Conservation (phyloP, 64 coral and sea anemone genomes). For the Trachythela sp. region DNA sequence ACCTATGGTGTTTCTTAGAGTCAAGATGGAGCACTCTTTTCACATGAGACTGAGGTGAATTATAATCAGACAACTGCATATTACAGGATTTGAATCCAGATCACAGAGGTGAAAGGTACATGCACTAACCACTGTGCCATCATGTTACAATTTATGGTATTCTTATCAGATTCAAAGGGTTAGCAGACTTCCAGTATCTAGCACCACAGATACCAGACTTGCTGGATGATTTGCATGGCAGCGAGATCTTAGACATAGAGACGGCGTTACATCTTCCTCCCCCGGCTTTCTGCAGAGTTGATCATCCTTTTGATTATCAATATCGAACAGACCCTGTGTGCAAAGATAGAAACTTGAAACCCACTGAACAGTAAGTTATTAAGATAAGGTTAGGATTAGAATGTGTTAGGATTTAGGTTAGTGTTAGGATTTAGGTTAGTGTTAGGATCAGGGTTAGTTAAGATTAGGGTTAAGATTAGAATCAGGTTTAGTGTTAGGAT, state of each 20-base stretch:
- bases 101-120: too few relatives aligned
- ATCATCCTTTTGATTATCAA: constrained; percentile 63
- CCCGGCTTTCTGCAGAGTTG: constrained; percentile 71
- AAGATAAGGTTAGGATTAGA: constrained; percentile 34
- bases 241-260: constrained; percentile 52
- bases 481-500: too few relatives aligned
- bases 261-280: constrained; percentile 62
- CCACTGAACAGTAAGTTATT: constrained; percentile 26
- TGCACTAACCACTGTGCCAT: neutral
- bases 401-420: neutral
- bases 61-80: too few relatives aligned
- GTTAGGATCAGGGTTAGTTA: neutral
- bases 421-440: neutral
- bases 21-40: too few relatives aligned
- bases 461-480: too few relatives aligned
- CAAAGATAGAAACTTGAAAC: constrained; percentile 14
- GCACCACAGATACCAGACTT: constrained; percentile 54
- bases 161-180: constrained; percentile 58
- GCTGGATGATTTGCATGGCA: constrained; percentile 50
- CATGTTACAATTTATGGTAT: neutral
- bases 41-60: too few relatives aligned
- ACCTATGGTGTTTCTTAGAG: neutral
- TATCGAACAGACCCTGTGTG: constrained; percentile 56
- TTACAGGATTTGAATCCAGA: too few relatives aligned
- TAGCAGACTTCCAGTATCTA: constrained; percentile 87